A percentile compares a stretch with the other conserved stretches of the same genome.
Conservation (phyloP, 1,140 invertebrate species). For the Conus ventricosus region DNA sequence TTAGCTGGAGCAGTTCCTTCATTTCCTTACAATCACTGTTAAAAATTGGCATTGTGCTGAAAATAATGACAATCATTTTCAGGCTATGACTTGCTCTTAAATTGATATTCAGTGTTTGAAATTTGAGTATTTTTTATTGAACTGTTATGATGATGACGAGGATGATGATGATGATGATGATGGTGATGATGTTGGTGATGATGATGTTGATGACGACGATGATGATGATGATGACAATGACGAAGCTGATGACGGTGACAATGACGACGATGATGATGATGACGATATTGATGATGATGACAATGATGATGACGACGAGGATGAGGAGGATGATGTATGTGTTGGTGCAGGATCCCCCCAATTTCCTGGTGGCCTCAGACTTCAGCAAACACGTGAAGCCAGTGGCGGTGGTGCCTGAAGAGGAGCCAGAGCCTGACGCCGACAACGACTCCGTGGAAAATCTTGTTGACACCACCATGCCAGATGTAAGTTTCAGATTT, state of each 20-base stretch:
- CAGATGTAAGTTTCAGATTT: slow-evolving; percentile 35
- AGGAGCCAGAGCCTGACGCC: slow-evolving; percentile 74
- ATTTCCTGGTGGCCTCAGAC: slow-evolving; percentile 95
- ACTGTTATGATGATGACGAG: background rate
- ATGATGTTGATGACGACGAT: background rate
- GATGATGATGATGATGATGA: background rate
- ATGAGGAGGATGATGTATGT: slow-evolving; percentile 31
- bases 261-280: background rate
- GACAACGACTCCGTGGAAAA: slow-evolving; percentile 61
- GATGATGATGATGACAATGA: background rate
- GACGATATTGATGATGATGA: background rate
- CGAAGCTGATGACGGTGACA: background rate
- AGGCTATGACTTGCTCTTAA: too few relatives aligned
- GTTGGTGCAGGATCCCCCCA: slow-evolving; percentile 86
- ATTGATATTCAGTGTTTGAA: too few relatives aligned
- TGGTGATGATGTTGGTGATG: background rate
- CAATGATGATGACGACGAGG: background rate
- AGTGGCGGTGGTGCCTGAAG: slow-evolving; percentile 89
- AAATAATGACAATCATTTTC: too few relatives aligned
- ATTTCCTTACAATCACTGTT: too few relatives aligned
- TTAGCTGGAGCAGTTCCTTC: too few relatives aligned
- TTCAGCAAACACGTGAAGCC: slow-evolving; percentile 94
- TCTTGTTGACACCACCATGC: slow-evolving; percentile 66
- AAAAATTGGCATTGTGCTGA: too few relatives aligned
- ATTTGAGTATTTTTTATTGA: too few relatives aligned